A percentile compares a stretch with the other conserved stretches of the same genome.
These are phyloP conservation scores for Rhineura floridana DNA, from an alignment of 2,113 vertebrate genomes.

Conservation along the genomic window DNA sequence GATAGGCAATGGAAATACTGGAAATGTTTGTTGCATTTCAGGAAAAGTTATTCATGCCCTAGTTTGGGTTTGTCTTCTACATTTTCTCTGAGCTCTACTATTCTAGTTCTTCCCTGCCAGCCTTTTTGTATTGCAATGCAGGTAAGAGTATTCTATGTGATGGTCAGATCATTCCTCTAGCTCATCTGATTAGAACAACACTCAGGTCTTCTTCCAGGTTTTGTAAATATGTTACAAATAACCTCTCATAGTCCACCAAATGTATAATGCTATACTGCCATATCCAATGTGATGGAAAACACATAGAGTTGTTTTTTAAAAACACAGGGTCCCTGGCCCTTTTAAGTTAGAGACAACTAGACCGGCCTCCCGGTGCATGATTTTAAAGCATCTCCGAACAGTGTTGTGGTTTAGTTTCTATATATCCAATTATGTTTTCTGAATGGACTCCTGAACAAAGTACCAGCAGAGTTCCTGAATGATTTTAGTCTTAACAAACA, in stretches of 20 bases:
- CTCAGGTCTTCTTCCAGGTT: neutral
- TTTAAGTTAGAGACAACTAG: neutral
- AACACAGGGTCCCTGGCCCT: neutral
- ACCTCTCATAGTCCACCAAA: neutral
- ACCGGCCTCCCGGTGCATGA: neutral
- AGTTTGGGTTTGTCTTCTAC: conserved; percentile 9
- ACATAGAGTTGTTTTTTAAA: neutral
- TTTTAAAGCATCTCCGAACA: neutral
- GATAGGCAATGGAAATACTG: neutral
- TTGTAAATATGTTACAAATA: neutral
- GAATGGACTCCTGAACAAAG: neutral
- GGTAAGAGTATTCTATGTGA: neutral
- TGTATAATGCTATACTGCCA: neutral
- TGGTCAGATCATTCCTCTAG: neutral
- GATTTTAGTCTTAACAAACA: neutral
- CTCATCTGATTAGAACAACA: neutral
- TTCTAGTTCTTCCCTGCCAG: neutral
- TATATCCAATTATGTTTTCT: neutral
- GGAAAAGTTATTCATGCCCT: conserved; percentile 20
- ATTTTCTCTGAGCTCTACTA: neutral
- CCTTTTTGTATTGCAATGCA: rapidly evolving
- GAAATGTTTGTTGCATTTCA: neutral
- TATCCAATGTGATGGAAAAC: neutral
- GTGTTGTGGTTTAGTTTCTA: neutral
- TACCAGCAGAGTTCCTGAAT: neutral